Base-by-base conservation (phyloP, 2,797 vertebrate species). In the Podargus strigoides region DNA sequence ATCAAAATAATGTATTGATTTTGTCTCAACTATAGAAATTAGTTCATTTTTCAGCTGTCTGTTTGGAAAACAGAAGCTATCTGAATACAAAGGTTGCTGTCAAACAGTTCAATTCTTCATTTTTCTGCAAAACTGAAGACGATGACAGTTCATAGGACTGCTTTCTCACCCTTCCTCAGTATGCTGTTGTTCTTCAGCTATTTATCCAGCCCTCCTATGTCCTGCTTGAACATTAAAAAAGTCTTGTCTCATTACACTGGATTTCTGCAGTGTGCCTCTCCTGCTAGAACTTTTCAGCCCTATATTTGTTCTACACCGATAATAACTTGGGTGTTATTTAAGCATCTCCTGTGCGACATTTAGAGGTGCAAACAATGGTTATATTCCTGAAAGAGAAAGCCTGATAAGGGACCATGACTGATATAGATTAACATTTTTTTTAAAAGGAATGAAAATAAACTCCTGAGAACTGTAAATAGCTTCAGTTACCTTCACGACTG, bases 1-100 rank as follows among this genome's bases (percentile, higher is more conserved):
- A 94, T 70, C 76, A 88, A 91, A 91, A 78, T 66, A 87, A 87
- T 50, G 36, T 56, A 94, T 80, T 87, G 85, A 80, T 90, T 93
- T 94, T 88, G 41, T 41, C 36, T 86, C 44, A 37, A 52, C 34
- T 73, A 39, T 6, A 78, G 59, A 76, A 86, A 88, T 95, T 1
- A 75, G 10, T 46, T 14, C 4, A 46, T 62, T 78, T 93, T 77
- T 53, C 69, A 84, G 66, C 55, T 53, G 94, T 83, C 44, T 86
- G 42, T 81, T 95, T 89, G 39, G 46, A 78, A 94, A 94, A 85
- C 82, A 94, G 72, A 82, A 86, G n/a, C 21, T 75, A 69, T 75
- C 26, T n/a, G 39, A 86, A 75, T 47, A 88, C 9, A 75, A 72
- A 83, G 63, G 47, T 16, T 86, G 73, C 30, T 72, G 50, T 84